Evolutionary conservation across 2,113 vertebrate species (phyloP), one percentile per base, ranked within the genome.

Genomic region (Calyptommatus sinebrachiatus): DNA sequence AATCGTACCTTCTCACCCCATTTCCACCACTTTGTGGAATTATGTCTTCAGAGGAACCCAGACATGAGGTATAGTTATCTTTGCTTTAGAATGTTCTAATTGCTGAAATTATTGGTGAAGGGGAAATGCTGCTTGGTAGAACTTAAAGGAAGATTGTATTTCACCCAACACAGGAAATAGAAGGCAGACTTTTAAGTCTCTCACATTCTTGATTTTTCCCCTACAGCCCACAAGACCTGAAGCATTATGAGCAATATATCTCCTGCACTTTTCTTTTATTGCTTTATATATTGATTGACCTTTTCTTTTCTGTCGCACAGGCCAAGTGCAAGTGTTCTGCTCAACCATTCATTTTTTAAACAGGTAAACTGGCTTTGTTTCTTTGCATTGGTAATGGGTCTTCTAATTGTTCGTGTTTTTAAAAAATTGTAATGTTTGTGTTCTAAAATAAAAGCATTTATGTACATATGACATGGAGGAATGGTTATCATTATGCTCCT

Each of bases 271-370:
- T 24, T 65, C 48, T 3, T 46, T 45, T 24, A 2, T 26, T 81
- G 78, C 79, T 65, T 79, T 66, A 21, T 53, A 8, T 76, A 0
- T 11, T 90, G 65, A 80, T 8, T 50, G 41, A 73, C 5, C 31
- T 35, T 62, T 69, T 70, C 53, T 31, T 72, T 62, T 85, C 71
- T 83, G 53, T 87, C 66, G 70, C 84, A 14, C 92, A 99, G 98
- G 93, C 98, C 98, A 0, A 98, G 96, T 0, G 98, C 98, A 75
- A 91, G 93, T 65, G 68, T 94, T 79, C 95, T 99, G 71, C 95
- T 96, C 70, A 95, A 94, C 76, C 98, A 99, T 89, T 96, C 97
- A 24, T 99, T 99, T 90, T 98, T 99, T 91, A 99, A 98, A 92
- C 98, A 99, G 97, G 98, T 99, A 92, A 85, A 92, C 78, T 28